Evolutionary conservation across 2,113 vertebrate genomes (phyloP), one percentile per base, ranked within the genome.

Genomic region (Scytalopus superciliaris): DNA sequence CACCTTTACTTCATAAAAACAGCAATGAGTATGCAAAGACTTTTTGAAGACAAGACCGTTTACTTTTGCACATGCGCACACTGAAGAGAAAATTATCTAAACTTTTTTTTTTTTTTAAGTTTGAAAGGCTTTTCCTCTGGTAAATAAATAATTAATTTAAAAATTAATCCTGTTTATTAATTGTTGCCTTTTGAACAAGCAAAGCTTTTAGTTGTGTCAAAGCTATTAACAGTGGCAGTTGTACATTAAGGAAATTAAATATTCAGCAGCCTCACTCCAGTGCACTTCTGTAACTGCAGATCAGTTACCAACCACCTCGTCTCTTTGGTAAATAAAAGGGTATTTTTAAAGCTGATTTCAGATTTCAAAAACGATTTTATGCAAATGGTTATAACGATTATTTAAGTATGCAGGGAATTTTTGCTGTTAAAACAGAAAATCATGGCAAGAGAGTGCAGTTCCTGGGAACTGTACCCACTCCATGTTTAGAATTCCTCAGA

Each of bases 171-270:
- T 63, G 76, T 70, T 93, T 93, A 95, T 95, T 96, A 97, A 95
- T 84, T 89, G 56, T 44, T 94, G 76, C 87, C 73, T 94, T 92
- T 68, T 68, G 80, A 95, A 81, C 21, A 44, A 92, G 69, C 59
- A 96, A 90, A 94, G 93, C 95, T 96, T 96, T 97, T 93, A 96
- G 87, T 87, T 76, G 68, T 95, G 75, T 93, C 78, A 93, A 91
- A 92, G 73, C 86, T 81, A 94, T 92, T 91, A 92, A 78, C 60
- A 57, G 66, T 23, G 73, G 84, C 86, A 88, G 88, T 8, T 90
- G 63, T 13, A 33, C 70, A 81, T 81, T 90, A 95, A 93, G 74
- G 27, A 68, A 87, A 94, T 96, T 50, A 95, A 96, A 94, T 89
- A 94, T 90, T 92, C 93, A 90, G 55, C 79, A 90, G 87, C 35